Evolutionary conservation across 2,888 invertebrate species (phyloP).

Genomic region (Heliconius cydno): DNA sequence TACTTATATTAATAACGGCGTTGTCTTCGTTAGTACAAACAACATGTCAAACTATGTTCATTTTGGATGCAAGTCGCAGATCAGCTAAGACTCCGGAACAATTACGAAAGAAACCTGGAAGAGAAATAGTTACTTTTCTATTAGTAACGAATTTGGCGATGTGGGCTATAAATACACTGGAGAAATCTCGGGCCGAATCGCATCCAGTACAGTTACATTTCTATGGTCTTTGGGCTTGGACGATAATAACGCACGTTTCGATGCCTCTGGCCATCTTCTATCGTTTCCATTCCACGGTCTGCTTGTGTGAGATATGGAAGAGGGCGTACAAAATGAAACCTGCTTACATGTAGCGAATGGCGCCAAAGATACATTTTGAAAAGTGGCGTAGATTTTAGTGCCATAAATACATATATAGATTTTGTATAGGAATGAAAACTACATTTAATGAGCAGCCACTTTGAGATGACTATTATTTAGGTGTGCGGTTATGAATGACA

Average conservation of each 20-base stretch:
- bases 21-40: slow-evolving; percentile 94
- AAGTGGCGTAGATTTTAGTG: slow-evolving; percentile 67
- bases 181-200: slow-evolving; percentile 94
- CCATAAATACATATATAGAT: slow-evolving; percentile 72
- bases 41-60: slow-evolving; percentile 94
- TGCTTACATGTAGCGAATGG: slow-evolving; percentile 89
- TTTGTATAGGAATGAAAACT: slow-evolving; percentile 39
- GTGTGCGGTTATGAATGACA: slow-evolving; percentile 13
- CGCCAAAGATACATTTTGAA: slow-evolving; percentile 65
- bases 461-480: slow-evolving; percentile 31
- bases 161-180: slow-evolving; percentile 97
- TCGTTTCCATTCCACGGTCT: slow-evolving; percentile 97
- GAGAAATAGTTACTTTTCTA: slow-evolving; percentile 96
- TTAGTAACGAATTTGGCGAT: slow-evolving; percentile 95
- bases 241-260: slow-evolving; percentile 96
- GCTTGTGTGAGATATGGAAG: slow-evolving; percentile 98
- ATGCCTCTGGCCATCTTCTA: slow-evolving; percentile 97
- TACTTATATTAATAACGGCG: slow-evolving; percentile 92
- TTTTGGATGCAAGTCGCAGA: slow-evolving; percentile 94
- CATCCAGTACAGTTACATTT: slow-evolving; percentile 96
- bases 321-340: slow-evolving; percentile 96
- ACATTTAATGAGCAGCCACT: slow-evolving; percentile 26
- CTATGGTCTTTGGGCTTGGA: slow-evolving; percentile 97
- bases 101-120: slow-evolving; percentile 93
- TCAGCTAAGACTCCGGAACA: slow-evolving; percentile 92